Evolutionary conservation across 2,797 vertebrate genomes (phyloP), one percentile per base, ranked within the genome.

Genomic region (Sebastiscus tertius): DNA sequence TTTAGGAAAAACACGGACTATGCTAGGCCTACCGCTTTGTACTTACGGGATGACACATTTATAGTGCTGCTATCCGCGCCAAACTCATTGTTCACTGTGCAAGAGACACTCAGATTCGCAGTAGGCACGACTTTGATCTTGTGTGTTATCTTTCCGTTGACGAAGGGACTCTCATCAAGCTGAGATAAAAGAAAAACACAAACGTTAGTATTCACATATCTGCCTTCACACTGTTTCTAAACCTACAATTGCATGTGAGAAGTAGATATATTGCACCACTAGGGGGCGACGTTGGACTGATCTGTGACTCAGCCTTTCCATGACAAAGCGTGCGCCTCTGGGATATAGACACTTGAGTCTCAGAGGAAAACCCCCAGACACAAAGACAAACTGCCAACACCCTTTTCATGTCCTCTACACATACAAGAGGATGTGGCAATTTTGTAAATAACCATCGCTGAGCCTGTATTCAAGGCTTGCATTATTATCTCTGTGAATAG

Each of bases 21-120:
- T 26, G 27, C 58, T 42, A n/a, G 49, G 49, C 49, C 20, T 54
- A 8, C 77, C 71, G 29, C 90, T 88, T 36, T 71, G 73, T 94
- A 98, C 98, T 98, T 96, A 99, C 99, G 91, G 81, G 97, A 96
- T 65, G 97, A 98, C 81, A 99, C 97, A 61, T 96, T 96, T 92
- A 99, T 95, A 84, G 92, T 92, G 87, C 82, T 96, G 85, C 94
- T 92, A 77, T 95, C 95, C 81, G 73, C 87, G 81, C 98, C 98
- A 88, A 98, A 96, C 66, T 94, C 82, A 92, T 99, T 99, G 95
- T 94, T 95, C 92, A 97, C 97, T 72, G 92, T 96, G 88, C 99
- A 99, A 82, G 93, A 96, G 93, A 98, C 95, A 46, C 96, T 98
- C 86, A 98, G 96, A 84, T 99, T 99, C 75, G 95, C 96, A 72